phyloP scores from a whole-genome alignment of 2,113 vertebrate genomes.

The Hypocryptadius cinnamomeus region DNA sequence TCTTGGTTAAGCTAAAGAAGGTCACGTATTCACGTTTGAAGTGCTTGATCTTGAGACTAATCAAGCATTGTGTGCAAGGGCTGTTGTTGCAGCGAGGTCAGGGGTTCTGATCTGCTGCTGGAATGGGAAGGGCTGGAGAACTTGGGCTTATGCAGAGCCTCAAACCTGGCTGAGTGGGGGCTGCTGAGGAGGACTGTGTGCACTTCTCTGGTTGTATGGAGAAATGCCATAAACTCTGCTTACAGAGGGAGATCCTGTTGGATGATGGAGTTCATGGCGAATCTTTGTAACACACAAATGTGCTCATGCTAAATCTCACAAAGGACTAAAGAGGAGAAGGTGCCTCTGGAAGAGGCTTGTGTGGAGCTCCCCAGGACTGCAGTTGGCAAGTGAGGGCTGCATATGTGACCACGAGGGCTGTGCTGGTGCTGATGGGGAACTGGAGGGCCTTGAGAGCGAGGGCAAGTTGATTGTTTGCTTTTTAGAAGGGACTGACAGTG shows the following conservation, averaged over 20 bases:
- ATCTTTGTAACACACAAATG: accelerated
- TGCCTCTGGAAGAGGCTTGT: not conserved
- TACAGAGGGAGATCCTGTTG: not conserved
- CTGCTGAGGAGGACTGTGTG: not conserved
- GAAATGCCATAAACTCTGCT: not conserved
- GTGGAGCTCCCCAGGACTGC: not conserved
- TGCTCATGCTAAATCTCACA: accelerated
- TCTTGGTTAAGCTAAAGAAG: not conserved
- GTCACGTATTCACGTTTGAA: accelerated
- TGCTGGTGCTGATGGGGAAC: not conserved
- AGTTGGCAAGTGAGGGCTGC: not conserved
- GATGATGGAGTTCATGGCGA: not conserved
- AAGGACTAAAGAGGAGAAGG: not conserved
- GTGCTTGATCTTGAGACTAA: not conserved
- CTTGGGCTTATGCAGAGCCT: not conserved
- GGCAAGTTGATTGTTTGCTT: not conserved
- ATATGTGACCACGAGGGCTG: accelerated
- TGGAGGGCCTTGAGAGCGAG: not conserved
- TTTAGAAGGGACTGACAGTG: not conserved
- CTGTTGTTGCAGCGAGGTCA: not conserved
- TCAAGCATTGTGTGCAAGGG: not conserved
- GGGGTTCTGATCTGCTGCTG: not conserved
- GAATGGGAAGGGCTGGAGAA: not conserved
- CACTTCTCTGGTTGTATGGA: accelerated
- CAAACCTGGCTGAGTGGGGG: no score